Evolutionary conservation across 2,888 invertebrate species (phyloP).

Genomic region (Euplexia lucipara): DNA sequence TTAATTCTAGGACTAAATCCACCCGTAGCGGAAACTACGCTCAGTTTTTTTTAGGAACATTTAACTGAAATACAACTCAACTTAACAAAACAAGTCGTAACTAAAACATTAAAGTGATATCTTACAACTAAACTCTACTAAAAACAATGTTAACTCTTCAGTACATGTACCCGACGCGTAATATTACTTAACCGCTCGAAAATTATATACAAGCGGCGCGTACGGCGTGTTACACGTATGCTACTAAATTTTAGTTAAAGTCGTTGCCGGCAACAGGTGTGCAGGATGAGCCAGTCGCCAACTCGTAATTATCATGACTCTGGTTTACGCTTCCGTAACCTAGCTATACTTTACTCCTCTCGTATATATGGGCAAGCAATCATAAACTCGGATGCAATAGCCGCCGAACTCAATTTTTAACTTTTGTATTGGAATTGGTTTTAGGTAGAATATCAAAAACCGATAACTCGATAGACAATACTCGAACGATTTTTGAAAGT

Average conservation of each 20-base stretch:
- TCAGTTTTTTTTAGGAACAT: neutral
- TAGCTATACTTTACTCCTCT: conserved; percentile 35
- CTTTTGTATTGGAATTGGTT: conserved; percentile 37
- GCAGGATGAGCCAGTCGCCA: conserved; percentile 82
- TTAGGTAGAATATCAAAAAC: conserved; percentile 27
- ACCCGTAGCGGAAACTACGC: neutral
- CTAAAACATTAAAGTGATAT: conserved; percentile 58
- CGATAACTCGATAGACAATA: conserved; percentile 1
- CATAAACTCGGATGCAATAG: conserved; percentile 28
- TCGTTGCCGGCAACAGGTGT: conserved; percentile 88
- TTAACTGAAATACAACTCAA: conserved; percentile 21
- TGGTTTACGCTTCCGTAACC: conserved; percentile 67
- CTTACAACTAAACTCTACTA: conserved; percentile 65
- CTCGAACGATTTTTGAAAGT: too few species aligned
- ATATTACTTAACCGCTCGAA: conserved; percentile 84
- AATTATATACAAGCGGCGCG: conserved; percentile 86
- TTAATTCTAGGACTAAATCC: conserved; percentile 12
- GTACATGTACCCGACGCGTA: conserved; percentile 74
- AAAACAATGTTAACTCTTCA: conserved; percentile 63
- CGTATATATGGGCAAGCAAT: conserved; percentile 32
- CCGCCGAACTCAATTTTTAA: conserved; percentile 42
- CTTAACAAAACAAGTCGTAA: conserved; percentile 36
- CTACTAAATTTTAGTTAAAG: conserved; percentile 88
- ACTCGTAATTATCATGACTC: conserved; percentile 86
- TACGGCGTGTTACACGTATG: conserved; percentile 85